Base-by-base conservation (phyloP, 2,888 invertebrate species). In the Cryptus viduatorius region DNA sequence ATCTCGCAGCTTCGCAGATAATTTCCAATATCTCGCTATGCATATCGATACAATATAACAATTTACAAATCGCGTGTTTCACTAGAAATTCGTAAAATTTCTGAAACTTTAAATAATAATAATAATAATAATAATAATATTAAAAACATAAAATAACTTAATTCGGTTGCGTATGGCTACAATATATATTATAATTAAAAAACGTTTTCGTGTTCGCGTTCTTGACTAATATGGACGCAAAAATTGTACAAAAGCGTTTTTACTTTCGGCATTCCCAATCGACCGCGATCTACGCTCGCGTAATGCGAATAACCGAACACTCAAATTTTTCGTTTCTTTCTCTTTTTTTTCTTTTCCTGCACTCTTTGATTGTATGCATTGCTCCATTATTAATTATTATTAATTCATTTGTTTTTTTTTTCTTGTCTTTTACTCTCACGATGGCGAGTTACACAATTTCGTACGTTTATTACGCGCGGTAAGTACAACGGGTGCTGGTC, bases 211-310 rank as follows among this genome's bases (percentile, higher is more conserved):
- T 87, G 79, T 75, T 78, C 83, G 87, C 88, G 89, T 85, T 88
- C 88, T 89, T 86, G 88, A 91, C 89, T 88, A 91, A 90, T 89
- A 89, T 91, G 92, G 91, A 92, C 92, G 92, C 90, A 92, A 91
- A 90, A 89, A 86, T 88, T 86, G 91, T 91, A 91, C 89, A 90
- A 90, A 92, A 91, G 90, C 92, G 86, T 91, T 89, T 90, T 86
- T 82, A 77, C 71, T 59, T 77, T 73, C 80, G 80, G 79, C 59
- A 80, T 76, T 83, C 83, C 71, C 65, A 14, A 64, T 76, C 79
- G 71, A 12, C 29, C 76, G 80, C 80, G 73, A 16, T 85, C 80
- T 69, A 75, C 42, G 72, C 77, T 77, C 69, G 76, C 81, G 71
- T 53, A 50, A 67, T 73, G 67, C 86, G 56, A 84, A 79, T 79